Percentiles rank a stretch among this genome's conserved stretches.
Evolutionary conservation across 2,797 vertebrate species (phyloP).

Genomic region (Crotalus adamanteus): DNA sequence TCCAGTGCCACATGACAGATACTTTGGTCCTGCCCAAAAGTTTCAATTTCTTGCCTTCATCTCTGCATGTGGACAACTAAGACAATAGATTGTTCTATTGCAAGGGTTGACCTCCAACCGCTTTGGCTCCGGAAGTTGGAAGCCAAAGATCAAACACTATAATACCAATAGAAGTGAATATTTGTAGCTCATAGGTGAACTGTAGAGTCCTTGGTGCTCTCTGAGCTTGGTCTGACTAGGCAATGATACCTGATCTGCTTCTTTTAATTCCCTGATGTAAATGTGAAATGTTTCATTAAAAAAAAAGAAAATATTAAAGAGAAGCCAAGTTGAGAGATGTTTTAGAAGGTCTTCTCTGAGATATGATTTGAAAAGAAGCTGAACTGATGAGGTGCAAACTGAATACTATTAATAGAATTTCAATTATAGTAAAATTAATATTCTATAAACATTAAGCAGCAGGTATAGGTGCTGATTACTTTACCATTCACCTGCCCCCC

Average conservation of each 20-base stretch:
- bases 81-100: background rate
- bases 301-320: background rate
- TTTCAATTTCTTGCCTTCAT: background rate
- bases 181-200: too few relatives aligned
- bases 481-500: background rate
- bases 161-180: too few relatives aligned
- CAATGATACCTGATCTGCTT: background rate
- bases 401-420: background rate
- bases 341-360: background rate
- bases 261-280: background rate
- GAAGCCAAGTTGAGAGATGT: background rate
- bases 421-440: background rate
- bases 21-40: background rate
- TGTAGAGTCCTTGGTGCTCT: too few relatives aligned
- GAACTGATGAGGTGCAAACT: background rate
- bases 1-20: background rate
- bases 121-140: background rate
- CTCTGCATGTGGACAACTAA: background rate
- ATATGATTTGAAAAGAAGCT: background rate
- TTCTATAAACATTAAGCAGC: background rate
- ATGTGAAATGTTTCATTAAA: background rate
- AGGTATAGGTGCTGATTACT: background rate
- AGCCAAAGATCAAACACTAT: background rate
- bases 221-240: too few relatives aligned
- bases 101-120: background rate